A percentile compares a stretch with the other conserved stretches of the same genome.
Conservation (phyloP, 2,113 vertebrate genomes). For the Trachemys scripta region DNA sequence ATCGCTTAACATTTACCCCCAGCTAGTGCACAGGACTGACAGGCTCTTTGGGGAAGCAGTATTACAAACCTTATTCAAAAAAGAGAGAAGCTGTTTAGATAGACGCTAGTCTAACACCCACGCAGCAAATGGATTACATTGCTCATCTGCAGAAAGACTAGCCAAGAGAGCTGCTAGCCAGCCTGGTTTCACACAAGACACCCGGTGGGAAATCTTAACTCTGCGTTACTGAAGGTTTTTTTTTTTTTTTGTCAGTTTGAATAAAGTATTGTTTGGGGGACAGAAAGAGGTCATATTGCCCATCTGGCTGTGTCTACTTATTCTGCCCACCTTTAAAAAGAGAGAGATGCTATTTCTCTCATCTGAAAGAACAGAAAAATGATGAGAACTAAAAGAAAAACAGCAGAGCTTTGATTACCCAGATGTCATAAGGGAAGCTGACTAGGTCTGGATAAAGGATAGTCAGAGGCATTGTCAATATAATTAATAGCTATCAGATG, state of each 20-base stretch:
- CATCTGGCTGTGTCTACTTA: constrained; percentile 21
- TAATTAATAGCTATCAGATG: constrained; percentile 12
- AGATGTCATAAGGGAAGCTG: constrained; percentile 32
- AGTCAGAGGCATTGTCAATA: constrained; percentile 4
- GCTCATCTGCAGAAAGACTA: not conserved
- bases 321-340: not conserved
- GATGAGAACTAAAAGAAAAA: constrained; percentile 50
- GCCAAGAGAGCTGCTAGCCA: not conserved
- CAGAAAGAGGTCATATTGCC: constrained; percentile 1
- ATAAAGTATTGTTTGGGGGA: not conserved
- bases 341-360: constrained; percentile 7
- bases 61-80: too few species aligned
- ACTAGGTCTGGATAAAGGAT: constrained; percentile 22
- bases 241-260: not conserved
- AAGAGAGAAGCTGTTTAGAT: not conserved
- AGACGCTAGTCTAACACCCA: not conserved
- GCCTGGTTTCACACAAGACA: not conserved
- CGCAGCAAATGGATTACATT: not conserved
- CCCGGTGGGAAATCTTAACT: not conserved
- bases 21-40: too few species aligned
- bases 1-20: too few species aligned
- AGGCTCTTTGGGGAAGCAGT: too few species aligned
- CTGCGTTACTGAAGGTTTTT: not conserved
- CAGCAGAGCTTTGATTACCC: not conserved
- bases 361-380: constrained; percentile 32